Conservation (phyloP, 2,888 invertebrate species). For the Drosophila histrio region DNA sequence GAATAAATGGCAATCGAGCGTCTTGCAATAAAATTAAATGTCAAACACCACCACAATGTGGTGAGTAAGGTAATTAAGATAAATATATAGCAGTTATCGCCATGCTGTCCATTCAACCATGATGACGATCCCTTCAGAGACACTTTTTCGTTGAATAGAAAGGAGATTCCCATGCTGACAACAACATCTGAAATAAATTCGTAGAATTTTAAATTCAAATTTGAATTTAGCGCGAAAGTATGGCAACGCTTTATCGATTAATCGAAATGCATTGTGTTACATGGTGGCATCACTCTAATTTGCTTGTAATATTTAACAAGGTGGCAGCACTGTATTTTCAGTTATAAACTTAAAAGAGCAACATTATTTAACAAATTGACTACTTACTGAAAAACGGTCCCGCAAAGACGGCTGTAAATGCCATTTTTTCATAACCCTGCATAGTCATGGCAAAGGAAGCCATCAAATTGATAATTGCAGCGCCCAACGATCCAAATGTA, state of each 20-base stretch:
- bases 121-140: not conserved
- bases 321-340: not conserved
- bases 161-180: constrained; percentile 18
- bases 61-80: constrained; percentile 22
- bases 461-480: constrained; percentile 40
- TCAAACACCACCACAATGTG: constrained; percentile 35
- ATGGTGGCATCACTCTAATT: not conserved
- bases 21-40: constrained; percentile 48
- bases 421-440: constrained; percentile 61
- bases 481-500: constrained; percentile 38
- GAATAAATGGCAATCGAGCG: constrained; percentile 49
- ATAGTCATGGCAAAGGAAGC: constrained; percentile 26
- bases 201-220: too few species aligned
- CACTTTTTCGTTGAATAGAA: constrained; percentile 25
- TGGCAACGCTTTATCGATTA: not conserved
- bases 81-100: constrained; percentile 55
- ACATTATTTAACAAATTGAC: not conserved
- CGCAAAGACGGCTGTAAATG: constrained; percentile 47
- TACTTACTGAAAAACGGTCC: constrained; percentile 51
- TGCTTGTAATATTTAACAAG: not conserved
- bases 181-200: constrained; percentile 39
- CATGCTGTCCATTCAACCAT: constrained; percentile 41
- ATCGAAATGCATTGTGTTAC: not conserved
- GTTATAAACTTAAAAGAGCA: too few species aligned
- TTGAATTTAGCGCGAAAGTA: not conserved